A percentile compares a stretch with the other conserved stretches of the same genome.
phyloP scores from a whole-genome alignment of 2,113 vertebrate genomes.

The Fregetta grallaria region DNA sequence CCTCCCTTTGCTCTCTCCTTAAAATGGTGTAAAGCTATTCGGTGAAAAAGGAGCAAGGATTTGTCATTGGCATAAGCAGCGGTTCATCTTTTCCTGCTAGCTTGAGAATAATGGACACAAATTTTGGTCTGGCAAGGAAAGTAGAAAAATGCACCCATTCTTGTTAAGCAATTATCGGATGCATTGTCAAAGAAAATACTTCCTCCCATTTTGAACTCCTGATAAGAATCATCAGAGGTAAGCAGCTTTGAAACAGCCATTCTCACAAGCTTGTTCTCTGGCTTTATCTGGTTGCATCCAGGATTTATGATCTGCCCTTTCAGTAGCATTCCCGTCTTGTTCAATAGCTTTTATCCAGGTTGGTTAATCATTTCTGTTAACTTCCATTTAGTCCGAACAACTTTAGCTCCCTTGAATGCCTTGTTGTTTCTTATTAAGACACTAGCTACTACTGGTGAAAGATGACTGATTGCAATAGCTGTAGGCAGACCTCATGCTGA shows the following conservation, averaged over 20 bases:
- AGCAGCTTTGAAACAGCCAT: background rate
- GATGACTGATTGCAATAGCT: background rate
- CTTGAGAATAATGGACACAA: background rate
- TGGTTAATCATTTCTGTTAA: background rate
- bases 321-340: background rate
- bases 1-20: no score
- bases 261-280: background rate
- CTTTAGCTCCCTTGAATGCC: background rate
- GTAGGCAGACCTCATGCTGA: background rate
- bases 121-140: background rate
- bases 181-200: background rate
- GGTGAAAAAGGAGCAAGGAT: background rate
- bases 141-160: background rate
- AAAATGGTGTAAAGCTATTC: background rate
- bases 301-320: background rate
- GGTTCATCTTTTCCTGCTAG: background rate
- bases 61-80: background rate
- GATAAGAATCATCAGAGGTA: background rate
- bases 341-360: background rate
- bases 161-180: accelerated
- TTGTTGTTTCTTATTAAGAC: background rate
- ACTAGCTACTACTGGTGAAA: background rate
- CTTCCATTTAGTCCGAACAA: background rate
- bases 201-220: background rate
- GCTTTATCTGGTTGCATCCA: background rate